Evolutionary conservation across 37 sponge, comb jelly and placozoan species (phyloP), one percentile per base, ranked within the genome.

Genomic region (Spongilla lacustris): DNA sequence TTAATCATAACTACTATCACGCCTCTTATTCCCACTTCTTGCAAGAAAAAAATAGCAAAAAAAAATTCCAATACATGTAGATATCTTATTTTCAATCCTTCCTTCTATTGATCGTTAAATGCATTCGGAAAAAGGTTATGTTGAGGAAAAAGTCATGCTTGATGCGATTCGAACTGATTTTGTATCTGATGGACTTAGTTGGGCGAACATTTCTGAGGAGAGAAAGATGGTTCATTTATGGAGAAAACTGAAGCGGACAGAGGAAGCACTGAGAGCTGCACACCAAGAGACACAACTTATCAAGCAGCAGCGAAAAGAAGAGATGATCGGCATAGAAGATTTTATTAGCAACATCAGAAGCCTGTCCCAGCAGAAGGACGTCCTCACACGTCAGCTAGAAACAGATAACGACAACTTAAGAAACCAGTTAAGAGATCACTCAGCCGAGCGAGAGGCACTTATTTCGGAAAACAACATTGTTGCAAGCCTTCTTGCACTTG

Each of bases 181-280:
- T 8, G 66, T 80, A 13, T 9, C 11, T 14, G 91, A 91, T 77
- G 91, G 91, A 14, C 71, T 75, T 8, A 50, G 73, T 36, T 89
- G 84, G 90, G 66, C 24, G 28, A 83, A 69, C 50, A 30, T 78
- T 33, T 67, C 68, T 4, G 24, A 74, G 21, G 84, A 93, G 29
- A 82, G 73, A 66, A 89, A 89, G 66, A 34, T 93, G 66, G 19
- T 78, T 22, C 79, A 89, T 83, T 58, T 89, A 5, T 89, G 89
- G 83, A 28, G 66, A 31, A 93, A 93, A 58, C 71, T 86, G 36
- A 41, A 84, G 41, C 50, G 87, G 26, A 89, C 90, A 26, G 90
- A 93, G 28, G 69, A 46, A 46, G 46, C 46, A 46, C 46, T 46
- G 46, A 46, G 46, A 46, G 46, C 46, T 46, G 24, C 29, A 66